Conservation (phyloP, 2,797 vertebrate species). For the Malacoctenus gilli region DNA sequence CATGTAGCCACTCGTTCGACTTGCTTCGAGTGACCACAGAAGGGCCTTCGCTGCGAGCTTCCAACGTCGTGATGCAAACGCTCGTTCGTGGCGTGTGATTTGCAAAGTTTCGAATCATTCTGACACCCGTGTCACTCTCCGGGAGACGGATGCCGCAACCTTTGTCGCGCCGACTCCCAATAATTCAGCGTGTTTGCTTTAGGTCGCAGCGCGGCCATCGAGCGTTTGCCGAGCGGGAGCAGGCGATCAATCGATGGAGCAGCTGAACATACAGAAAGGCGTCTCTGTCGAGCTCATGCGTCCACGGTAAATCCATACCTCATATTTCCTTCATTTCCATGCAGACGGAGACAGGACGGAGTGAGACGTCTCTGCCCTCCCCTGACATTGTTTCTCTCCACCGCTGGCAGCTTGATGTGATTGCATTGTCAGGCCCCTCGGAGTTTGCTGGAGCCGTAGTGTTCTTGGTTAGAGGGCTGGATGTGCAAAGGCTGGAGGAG, state of each 20-base stretch:
- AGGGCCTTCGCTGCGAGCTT: too few relatives aligned
- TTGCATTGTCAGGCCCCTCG: constrained; percentile 52
- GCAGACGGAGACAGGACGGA: constrained; percentile 38
- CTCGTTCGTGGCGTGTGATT: background rate
- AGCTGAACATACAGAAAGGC: constrained; percentile 57
- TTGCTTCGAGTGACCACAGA: too few relatives aligned
- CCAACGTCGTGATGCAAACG: background rate
- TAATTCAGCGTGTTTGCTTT: constrained; percentile 52
- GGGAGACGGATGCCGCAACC: constrained; percentile 36
- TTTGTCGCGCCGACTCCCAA: constrained; percentile 44
- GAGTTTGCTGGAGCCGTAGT: constrained; percentile 27
- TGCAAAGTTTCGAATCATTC: background rate
- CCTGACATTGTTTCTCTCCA: constrained; percentile 41
- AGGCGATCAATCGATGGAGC: constrained; percentile 54
- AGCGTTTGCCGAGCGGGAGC: constrained; percentile 47
- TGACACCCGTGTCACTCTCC: background rate
- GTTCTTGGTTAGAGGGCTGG: constrained; percentile 34
- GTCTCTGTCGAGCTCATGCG: constrained; percentile 52
- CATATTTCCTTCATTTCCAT: constrained; percentile 63
- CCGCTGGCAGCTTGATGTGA: constrained; percentile 57
- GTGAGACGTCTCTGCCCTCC: constrained; percentile 37
- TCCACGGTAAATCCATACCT: constrained; percentile 67
- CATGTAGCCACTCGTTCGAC: constrained; percentile 5
- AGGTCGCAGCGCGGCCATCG: constrained; percentile 38
- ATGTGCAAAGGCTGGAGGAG: constrained; percentile 41